Percentiles rank a stretch among this genome's conserved stretches.
These are phyloP conservation scores for Melitaea cinxia DNA, from an alignment of 1,140 invertebrate species.

Conservation along the genomic window DNA sequence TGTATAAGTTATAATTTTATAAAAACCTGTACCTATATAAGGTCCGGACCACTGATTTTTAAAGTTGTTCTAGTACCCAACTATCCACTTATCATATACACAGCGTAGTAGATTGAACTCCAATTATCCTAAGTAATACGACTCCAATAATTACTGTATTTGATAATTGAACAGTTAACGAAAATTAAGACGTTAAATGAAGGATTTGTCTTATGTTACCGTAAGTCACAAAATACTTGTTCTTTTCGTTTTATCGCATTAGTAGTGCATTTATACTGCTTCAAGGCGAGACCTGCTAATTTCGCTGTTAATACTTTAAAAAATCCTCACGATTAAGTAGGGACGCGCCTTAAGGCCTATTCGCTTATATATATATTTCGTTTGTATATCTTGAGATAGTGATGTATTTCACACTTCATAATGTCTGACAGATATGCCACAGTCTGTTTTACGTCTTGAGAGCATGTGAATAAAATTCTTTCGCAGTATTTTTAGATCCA, in stretches of 20 bases:
- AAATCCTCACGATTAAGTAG: conserved; percentile 12
- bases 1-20: too few relatives aligned
- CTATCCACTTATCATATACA: too few relatives aligned
- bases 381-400: conserved; percentile 13
- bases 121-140: too few relatives aligned
- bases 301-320: conserved; percentile 17
- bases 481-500: conserved; percentile 60
- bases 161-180: too few relatives aligned
- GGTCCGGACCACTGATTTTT: too few relatives aligned
- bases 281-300: conserved; percentile 8
- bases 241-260: conserved; percentile 16
- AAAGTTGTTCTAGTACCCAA: too few relatives aligned
- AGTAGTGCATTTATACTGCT: conserved; percentile 20
- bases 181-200: not conserved
- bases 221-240: not conserved
- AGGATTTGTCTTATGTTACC: not conserved
- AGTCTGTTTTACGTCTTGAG: conserved; percentile 57
- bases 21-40: too few relatives aligned
- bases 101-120: too few relatives aligned
- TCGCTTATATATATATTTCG: not conserved
- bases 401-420: conserved; percentile 51
- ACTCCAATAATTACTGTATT: too few relatives aligned
- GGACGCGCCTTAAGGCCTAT: conserved; percentile 2
- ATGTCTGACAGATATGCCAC: conserved; percentile 55
- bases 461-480: conserved; percentile 59